phyloP scores from a whole-genome alignment of 2,888 invertebrate species.

The Pollenia angustigena region DNA sequence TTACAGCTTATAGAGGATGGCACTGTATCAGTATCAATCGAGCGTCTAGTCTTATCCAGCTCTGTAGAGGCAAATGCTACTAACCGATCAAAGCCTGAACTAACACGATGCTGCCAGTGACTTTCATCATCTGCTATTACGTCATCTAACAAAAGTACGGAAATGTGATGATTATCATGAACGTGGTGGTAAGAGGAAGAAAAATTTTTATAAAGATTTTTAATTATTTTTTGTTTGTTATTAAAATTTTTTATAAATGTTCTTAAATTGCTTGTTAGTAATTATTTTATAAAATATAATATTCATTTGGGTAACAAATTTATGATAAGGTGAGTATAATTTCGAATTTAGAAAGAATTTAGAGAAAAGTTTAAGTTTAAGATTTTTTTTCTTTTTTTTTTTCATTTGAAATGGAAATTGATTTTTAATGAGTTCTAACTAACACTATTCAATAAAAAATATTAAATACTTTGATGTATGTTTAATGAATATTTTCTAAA shows the following conservation, averaged over 20 bases:
- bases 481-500: conserved; percentile 27
- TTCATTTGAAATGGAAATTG: not conserved
- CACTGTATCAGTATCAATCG: conserved; percentile 89
- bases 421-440: conserved; percentile 13
- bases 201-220: conserved; percentile 58
- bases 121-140: conserved; percentile 89
- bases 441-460: not conserved
- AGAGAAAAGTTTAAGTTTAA: conserved; percentile 5
- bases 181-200: conserved; percentile 35
- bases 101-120: conserved; percentile 97
- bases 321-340: conserved; percentile 34
- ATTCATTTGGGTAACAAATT: conserved; percentile 1
- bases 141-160: conserved; percentile 79
- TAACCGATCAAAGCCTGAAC: conserved; percentile 96
- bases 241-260: conserved; percentile 10
- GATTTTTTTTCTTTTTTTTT: too few species aligned
- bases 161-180: conserved; percentile 30
- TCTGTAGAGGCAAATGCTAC: conserved; percentile 97
- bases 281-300: conserved; percentile 16
- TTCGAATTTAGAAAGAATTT: not conserved
- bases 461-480: not conserved
- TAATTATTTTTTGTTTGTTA: conserved; percentile 65
- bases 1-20: conserved; percentile 87
- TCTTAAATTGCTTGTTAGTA: conserved; percentile 21
- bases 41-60: conserved; percentile 92